phyloP scores from a whole-genome alignment of 1,140 invertebrate genomes.

The Drosophila arizonae region DNA sequence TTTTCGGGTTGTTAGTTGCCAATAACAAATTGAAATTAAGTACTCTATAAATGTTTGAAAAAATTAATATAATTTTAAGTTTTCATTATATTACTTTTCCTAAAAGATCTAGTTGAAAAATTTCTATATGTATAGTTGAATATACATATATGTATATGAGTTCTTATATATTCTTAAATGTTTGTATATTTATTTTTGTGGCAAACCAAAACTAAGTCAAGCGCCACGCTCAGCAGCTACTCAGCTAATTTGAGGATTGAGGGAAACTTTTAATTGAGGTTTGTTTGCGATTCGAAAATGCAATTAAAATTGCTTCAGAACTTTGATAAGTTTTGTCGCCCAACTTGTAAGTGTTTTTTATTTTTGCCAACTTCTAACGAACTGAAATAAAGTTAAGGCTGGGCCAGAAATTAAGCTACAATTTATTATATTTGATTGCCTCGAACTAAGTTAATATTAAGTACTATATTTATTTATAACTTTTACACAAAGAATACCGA shows the following conservation, averaged over 20 bases:
- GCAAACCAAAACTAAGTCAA: not conserved
- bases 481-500: slow-evolving; percentile 9
- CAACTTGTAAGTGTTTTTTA: not conserved
- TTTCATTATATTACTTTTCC: too few relatives aligned
- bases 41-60: too few relatives aligned
- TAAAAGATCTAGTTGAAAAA: too few relatives aligned
- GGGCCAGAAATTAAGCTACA: slow-evolving; percentile 17
- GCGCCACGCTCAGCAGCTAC: not conserved
- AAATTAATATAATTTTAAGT: too few relatives aligned
- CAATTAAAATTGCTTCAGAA: slow-evolving; percentile 59
- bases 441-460: slow-evolving; percentile 36
- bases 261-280: slow-evolving; percentile 63
- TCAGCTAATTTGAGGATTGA: slow-evolving; percentile 43
- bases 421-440: slow-evolving; percentile 12
- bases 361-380: slow-evolving; percentile 16
- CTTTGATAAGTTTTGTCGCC: slow-evolving; percentile 35
- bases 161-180: too few relatives aligned
- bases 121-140: too few relatives aligned
- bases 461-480: slow-evolving; percentile 59
- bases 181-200: not conserved
- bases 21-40: too few relatives aligned
- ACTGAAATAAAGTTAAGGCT: slow-evolving; percentile 5
- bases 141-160: not conserved
- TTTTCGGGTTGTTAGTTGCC: too few relatives aligned
- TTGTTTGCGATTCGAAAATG: slow-evolving; percentile 63